Evolutionary conservation across 2,888 invertebrate species (phyloP), one percentile per base, ranked within the genome.

Genomic region (Drosophila neutralis): DNA sequence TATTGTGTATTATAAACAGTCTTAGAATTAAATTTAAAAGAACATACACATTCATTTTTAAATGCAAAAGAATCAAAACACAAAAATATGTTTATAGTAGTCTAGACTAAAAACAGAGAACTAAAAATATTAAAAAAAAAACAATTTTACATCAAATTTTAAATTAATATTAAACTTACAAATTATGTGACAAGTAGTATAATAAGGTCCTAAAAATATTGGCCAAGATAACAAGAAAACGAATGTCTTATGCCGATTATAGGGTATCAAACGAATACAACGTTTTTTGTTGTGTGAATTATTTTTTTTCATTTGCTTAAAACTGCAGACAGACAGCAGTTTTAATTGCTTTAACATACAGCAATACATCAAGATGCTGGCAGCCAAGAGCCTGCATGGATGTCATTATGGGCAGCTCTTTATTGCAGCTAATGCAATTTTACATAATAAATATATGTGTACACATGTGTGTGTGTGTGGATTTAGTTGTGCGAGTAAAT

Each of bases 341-440:
- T 89, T 87, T 87, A 87, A 87, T 87, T 87, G 90, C 89, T 89
- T 89, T 84, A 87, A 89, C 89, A 89, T 81, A 90, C 82, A 83
- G 83, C 90, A 88, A 87, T 88, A 86, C 86, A 90, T 87, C 90
- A 87, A 78, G 77, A 73, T 79, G 78, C 81, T 78, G 64, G 73
- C 83, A 73, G 74, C 72, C 82, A 77, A 76, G 73, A 75, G 76
- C 74, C 82, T 82, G 83, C 78, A 78, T 63, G 76, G 76, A 70
- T 76, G 75, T 81, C 80, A 78, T 88, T 83, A 83, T 87, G 86
- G 83, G 80, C 83, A 82, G 80, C 72, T 81, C 83, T 73, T 78
- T 64, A 78, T 70, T 78, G 81, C 72, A 74, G 77, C 83, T 72
- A 89, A 77, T 83, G 87, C 70, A 73, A 71, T 64, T 86, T 86